phyloP scores from a whole-genome alignment of 2,888 invertebrate species.

The Steinernema carpocapsae region DNA sequence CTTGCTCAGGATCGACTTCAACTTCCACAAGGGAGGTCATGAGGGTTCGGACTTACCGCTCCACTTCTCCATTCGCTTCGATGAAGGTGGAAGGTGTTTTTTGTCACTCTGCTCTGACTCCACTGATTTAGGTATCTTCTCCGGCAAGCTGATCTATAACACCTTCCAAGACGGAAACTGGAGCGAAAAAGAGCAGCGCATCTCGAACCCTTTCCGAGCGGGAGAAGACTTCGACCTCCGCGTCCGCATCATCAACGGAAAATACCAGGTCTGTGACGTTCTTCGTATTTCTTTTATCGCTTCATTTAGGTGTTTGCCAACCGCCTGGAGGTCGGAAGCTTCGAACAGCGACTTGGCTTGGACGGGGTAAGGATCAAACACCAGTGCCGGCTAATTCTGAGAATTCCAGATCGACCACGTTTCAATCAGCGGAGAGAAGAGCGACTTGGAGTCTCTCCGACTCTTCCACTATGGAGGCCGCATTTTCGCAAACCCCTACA shows the following conservation, averaged over 20 bases:
- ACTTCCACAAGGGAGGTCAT: constrained; percentile 66
- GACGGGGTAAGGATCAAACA: constrained; percentile 58
- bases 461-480: constrained; percentile 68
- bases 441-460: constrained; percentile 58
- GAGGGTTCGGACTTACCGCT: constrained; percentile 66
- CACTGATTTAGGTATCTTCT: constrained; percentile 48
- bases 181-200: constrained; percentile 65
- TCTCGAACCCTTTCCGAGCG: constrained; percentile 65
- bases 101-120: not conserved
- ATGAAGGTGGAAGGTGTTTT: constrained; percentile 54
- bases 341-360: constrained; percentile 62
- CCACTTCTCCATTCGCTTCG: constrained; percentile 67
- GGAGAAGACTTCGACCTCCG: constrained; percentile 65
- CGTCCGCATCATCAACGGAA: constrained; percentile 63
- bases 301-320: constrained; percentile 63
- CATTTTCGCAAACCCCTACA: constrained; percentile 65
- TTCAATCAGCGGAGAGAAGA: constrained; percentile 57
- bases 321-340: constrained; percentile 64
- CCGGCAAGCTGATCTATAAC: constrained; percentile 62
- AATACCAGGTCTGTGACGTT: constrained; percentile 53
- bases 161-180: constrained; percentile 66
- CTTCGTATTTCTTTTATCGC: not conserved
- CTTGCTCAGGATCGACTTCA: constrained; percentile 63
- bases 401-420: constrained; percentile 63
- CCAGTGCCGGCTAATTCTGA: not conserved